Conservation (phyloP, 2,888 invertebrate genomes). For the Lasioglossum marginatum region DNA sequence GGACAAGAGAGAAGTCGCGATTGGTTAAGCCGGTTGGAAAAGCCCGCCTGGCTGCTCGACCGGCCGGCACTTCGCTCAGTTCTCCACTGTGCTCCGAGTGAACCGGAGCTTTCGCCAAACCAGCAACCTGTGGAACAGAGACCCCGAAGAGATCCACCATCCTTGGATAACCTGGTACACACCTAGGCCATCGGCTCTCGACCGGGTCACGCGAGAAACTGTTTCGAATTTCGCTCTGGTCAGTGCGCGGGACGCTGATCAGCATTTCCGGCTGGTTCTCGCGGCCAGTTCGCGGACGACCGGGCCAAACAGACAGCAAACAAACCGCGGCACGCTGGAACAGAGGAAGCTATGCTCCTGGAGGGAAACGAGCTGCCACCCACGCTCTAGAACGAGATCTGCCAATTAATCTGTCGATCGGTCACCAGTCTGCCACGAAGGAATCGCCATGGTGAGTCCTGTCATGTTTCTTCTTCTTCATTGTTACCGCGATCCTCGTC, state of each 20-base stretch:
- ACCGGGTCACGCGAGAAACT: background rate
- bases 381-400: conserved; percentile 32
- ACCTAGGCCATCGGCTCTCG: background rate
- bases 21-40: conserved; percentile 77
- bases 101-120: conserved; percentile 74
- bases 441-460: background rate
- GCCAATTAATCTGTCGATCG: conserved; percentile 13
- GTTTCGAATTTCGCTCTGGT: background rate
- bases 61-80: conserved; percentile 80
- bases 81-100: conserved; percentile 77
- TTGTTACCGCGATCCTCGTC: background rate
- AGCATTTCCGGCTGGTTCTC: background rate
- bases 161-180: background rate
- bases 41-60: conserved; percentile 75
- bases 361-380: conserved; percentile 19
- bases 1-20: conserved; percentile 73
- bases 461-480: background rate
- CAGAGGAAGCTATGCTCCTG: conserved; percentile 49
- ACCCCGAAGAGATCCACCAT: background rate
- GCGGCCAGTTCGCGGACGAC: background rate
- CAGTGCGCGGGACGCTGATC: background rate
- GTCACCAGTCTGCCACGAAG: background rate
- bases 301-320: background rate
- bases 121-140: conserved; percentile 30
- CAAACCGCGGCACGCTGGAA: background rate